Evolutionary conservation across 2,888 invertebrate species (phyloP).

Genomic region (Thera britannica): DNA sequence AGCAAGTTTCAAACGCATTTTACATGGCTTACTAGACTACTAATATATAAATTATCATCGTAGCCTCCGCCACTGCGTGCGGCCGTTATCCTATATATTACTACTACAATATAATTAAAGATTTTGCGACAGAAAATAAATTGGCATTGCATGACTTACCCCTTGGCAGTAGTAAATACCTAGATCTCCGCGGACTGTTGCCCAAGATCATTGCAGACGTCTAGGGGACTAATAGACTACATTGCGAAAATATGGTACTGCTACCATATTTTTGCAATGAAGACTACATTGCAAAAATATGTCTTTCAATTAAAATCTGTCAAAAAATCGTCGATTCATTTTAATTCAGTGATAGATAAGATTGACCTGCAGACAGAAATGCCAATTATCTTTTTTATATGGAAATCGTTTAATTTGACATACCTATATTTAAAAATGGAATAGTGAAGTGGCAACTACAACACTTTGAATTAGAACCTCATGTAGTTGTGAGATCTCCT

Average conservation of each 20-base stretch:
- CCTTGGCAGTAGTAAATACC: no score
- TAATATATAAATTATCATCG: not conserved
- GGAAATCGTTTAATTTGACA: not conserved
- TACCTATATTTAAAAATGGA: slow-evolving; percentile 18
- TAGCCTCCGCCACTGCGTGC: not conserved
- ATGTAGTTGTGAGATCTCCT: slow-evolving; percentile 70
- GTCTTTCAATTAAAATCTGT: not conserved
- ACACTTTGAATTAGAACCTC: slow-evolving; percentile 58
- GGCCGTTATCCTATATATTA: not conserved
- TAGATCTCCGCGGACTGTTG: not conserved
- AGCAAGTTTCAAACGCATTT: not conserved
- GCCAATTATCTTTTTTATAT: no score
- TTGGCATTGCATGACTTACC: not conserved
- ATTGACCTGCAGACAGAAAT: no score
- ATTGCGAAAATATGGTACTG: no score
- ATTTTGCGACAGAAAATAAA: not conserved
- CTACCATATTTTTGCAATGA: no score
- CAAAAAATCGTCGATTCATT: not conserved
- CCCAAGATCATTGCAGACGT: not conserved
- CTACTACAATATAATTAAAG: not conserved
- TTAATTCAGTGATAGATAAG: no score
- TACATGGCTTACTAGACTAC: not conserved
- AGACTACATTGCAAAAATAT: no score
- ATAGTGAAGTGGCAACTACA: slow-evolving; percentile 22
- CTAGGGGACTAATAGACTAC: not conserved